phyloP scores from a whole-genome alignment of 2,888 invertebrate species.

The Lepetodrilus schrolli region DNA sequence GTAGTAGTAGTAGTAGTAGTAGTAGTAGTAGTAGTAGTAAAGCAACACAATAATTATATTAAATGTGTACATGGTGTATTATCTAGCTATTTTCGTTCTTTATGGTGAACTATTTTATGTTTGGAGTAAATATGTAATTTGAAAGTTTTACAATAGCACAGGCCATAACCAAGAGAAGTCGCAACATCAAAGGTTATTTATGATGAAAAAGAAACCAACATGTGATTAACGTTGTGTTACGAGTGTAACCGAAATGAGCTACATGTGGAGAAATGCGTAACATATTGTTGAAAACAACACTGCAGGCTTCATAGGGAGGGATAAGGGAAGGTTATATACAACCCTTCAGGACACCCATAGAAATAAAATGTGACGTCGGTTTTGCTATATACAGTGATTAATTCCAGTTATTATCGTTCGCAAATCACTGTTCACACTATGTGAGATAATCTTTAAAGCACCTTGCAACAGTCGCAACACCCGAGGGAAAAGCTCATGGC shows the following conservation, averaged over 20 bases:
- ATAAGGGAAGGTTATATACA: no score
- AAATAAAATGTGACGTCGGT: neutral
- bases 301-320: no score
- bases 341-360: neutral
- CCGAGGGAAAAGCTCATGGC: neutral
- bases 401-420: neutral
- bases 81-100: no score
- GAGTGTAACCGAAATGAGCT: neutral
- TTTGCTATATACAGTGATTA: slow-evolving; percentile 20
- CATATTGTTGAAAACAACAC: neutral
- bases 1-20: no score
- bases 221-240: neutral
- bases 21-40: no score
- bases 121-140: no score
- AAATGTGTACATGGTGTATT: no score
- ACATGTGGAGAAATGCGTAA: neutral
- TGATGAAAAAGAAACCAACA: slow-evolving; percentile 13
- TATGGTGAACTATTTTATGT: no score
- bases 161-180: neutral
- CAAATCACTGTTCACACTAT: slow-evolving; percentile 5
- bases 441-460: neutral
- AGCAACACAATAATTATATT: no score
- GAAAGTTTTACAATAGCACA: no score
- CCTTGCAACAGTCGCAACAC: neutral
- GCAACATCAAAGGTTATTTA: neutral